phyloP scores from a whole-genome alignment of 1,140 invertebrate species.

The Pseudomyrmex dendroicus region DNA sequence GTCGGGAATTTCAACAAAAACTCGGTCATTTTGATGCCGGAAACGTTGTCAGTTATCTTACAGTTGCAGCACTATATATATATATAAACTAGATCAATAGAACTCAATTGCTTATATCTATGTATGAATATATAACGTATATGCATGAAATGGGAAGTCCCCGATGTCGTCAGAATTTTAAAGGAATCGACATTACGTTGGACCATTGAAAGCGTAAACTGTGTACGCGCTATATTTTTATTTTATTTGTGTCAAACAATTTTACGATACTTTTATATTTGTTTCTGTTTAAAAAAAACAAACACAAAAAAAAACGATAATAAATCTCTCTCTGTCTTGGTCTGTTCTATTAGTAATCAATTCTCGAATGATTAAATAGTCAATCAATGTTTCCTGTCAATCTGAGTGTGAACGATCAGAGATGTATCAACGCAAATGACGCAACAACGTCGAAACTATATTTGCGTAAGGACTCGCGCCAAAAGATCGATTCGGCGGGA shows the following conservation, averaged over 20 bases:
- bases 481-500: constrained; percentile 57
- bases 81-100: neutral
- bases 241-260: neutral
- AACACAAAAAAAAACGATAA: neutral
- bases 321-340: neutral
- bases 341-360: neutral
- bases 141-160: constrained; percentile 38
- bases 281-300: too few species aligned
- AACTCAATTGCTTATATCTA: neutral
- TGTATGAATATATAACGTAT: neutral
- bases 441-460: constrained; percentile 11
- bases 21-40: neutral
- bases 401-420: constrained; percentile 6
- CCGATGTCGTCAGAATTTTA: constrained; percentile 24
- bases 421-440: constrained; percentile 26
- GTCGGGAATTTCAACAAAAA: neutral
- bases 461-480: constrained; percentile 37
- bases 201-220: neutral
- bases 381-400: neutral
- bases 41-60: neutral
- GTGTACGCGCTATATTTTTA: too few species aligned
- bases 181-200: neutral
- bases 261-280: neutral
- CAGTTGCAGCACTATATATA: neutral
- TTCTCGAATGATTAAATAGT: constrained; percentile 1